Percentiles rank a stretch among this genome's conserved stretches.
These are phyloP conservation scores for Gouania willdenowi DNA, from an alignment of 2,797 vertebrate genomes.

Conservation along the genomic window DNA sequence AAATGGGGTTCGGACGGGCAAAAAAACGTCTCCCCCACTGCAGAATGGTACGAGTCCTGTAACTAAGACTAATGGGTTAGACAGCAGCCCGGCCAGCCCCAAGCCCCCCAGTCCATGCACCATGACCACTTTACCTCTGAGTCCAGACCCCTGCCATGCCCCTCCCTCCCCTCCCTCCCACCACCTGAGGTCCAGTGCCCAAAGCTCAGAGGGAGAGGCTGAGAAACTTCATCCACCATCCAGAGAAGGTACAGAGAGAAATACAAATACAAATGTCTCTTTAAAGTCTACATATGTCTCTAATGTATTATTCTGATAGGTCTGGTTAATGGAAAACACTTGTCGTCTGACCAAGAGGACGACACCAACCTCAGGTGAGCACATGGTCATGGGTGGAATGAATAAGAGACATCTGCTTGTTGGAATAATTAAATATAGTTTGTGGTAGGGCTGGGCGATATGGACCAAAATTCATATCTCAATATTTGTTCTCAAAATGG, in stretches of 20 bases:
- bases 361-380: slow-evolving; percentile 65
- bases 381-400: neutral
- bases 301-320: slow-evolving; percentile 54
- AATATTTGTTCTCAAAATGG: too few species aligned
- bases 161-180: slow-evolving; percentile 63
- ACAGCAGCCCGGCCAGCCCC: slow-evolving; percentile 22
- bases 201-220: slow-evolving; percentile 73
- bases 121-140: slow-evolving; percentile 45
- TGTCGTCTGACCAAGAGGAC: slow-evolving; percentile 67
- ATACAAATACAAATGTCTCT: neutral
- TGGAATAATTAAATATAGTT: too few species aligned
- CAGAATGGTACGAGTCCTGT: slow-evolving; percentile 76
- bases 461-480: too few species aligned
- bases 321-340: slow-evolving; percentile 83
- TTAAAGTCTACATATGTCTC: slow-evolving; percentile 1
- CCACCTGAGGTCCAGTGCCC: slow-evolving; percentile 79
- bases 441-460: too few species aligned
- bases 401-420: too few species aligned
- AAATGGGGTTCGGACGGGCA: slow-evolving; percentile 81
- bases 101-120: slow-evolving; percentile 35
- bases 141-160: slow-evolving; percentile 38
- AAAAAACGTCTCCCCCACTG: slow-evolving; percentile 68
- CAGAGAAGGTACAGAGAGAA: slow-evolving; percentile 69
- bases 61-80: slow-evolving; percentile 51
- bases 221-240: slow-evolving; percentile 71